A percentile compares a stretch with the other conserved stretches of the same genome.
Evolutionary conservation across 2,113 vertebrate species (phyloP).

Genomic region (Pseudonaja textilis): DNA sequence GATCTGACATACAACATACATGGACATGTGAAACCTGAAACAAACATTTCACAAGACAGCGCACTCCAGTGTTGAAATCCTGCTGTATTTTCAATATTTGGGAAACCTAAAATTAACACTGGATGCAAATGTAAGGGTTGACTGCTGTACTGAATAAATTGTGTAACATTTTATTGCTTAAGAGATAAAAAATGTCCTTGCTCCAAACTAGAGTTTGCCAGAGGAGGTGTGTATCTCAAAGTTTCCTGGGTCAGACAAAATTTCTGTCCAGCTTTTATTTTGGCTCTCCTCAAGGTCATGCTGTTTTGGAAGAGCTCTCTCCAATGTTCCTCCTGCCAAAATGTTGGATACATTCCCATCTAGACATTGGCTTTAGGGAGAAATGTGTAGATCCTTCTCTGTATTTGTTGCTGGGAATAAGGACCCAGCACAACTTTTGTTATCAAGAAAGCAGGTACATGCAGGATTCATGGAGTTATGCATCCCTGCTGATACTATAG

Average conservation of each 20-base stretch:
- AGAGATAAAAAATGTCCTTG: conserved; percentile 14
- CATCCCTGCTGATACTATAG: not conserved
- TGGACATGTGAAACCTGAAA: not conserved
- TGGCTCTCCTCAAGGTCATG: not conserved
- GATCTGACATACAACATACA: not conserved
- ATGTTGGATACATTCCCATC: not conserved
- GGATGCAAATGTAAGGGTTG: conserved; percentile 9
- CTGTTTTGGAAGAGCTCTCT: not conserved
- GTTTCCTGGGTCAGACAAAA: conserved; percentile 51
- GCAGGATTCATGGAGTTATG: not conserved
- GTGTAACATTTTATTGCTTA: conserved; percentile 55
- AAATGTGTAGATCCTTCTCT: not conserved
- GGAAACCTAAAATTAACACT: conserved; percentile 53
- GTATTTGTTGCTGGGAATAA: not conserved
- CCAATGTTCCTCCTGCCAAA: not conserved
- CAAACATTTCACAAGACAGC: not conserved
- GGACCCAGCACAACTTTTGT: not conserved
- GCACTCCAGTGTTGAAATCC: not conserved
- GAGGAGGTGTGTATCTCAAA: conserved; percentile 54
- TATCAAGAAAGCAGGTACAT: not conserved
- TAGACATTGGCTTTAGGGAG: not conserved
- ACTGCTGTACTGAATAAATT: not conserved
- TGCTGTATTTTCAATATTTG: no score
- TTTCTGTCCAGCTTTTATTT: conserved; percentile 14
- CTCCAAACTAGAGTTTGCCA: not conserved